phyloP scores from a whole-genome alignment of 37 sponge, comb jelly and placozoan genomes.

The Cladorhizidae sp. region DNA sequence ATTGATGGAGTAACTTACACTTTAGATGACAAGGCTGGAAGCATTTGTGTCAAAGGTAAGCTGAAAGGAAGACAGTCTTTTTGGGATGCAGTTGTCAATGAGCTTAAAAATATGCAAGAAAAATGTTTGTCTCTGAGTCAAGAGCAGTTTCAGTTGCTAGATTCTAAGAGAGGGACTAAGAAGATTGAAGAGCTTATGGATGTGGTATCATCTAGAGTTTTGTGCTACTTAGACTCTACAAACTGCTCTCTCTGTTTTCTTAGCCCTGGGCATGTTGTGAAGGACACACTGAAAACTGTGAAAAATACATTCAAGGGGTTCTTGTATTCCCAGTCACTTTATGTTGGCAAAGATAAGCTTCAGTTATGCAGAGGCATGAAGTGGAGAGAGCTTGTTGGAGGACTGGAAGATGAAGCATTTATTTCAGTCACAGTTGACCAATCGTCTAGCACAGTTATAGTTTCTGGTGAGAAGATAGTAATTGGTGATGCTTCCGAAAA shows the following conservation, averaged over 20 bases:
- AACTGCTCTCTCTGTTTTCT: neutral
- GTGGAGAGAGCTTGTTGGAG: slow-evolving; percentile 4
- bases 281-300: neutral
- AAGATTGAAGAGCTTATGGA: slow-evolving; percentile 5
- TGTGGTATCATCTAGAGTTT: neutral
- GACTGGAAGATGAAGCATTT: slow-evolving; percentile 11
- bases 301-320: neutral
- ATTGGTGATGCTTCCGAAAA: neutral
- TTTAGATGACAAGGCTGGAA: neutral
- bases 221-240: slow-evolving; percentile 12
- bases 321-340: neutral
- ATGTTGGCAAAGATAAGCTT: neutral
- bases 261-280: neutral
- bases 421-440: slow-evolving; percentile 1
- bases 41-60: neutral
- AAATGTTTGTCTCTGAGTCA: neutral
- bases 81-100: neutral
- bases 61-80: neutral
- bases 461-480: slow-evolving; percentile 3
- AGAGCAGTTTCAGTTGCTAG: slow-evolving; percentile 4
- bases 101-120: neutral
- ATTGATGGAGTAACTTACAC: neutral
- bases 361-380: slow-evolving; percentile 2
- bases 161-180: neutral
- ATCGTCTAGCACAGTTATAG: neutral